These are phyloP conservation scores for Gymnosoma rotundatum DNA, from an alignment of 2,888 invertebrate species.

Conservation along the genomic window DNA sequence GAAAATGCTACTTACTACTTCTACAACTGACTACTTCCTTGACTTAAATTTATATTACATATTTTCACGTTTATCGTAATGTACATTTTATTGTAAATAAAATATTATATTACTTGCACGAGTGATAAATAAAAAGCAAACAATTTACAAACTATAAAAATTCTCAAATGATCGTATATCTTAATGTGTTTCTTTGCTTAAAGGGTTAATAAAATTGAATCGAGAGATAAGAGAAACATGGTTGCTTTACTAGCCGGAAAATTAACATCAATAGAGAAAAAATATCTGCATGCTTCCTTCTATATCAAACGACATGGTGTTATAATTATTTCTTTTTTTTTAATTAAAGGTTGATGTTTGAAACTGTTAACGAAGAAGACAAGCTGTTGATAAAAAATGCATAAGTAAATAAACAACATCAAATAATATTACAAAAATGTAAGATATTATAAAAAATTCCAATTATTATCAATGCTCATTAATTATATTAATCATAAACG, in stretches of 20 bases:
- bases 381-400: constrained; percentile 27
- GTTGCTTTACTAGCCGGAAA: constrained; percentile 34
- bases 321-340: constrained; percentile 38
- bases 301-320: constrained; percentile 7
- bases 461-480: constrained; percentile 6
- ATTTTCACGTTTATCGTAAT: not conserved
- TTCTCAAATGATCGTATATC: not conserved
- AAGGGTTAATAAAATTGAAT: constrained; percentile 43
- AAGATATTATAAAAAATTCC: constrained; percentile 8
- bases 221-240: not conserved
- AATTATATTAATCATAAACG: constrained; percentile 24
- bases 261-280: constrained; percentile 36
- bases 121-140: not conserved
- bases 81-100: not conserved
- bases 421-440: not conserved
- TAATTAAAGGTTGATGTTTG: constrained; percentile 64
- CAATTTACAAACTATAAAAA: not conserved
- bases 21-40: too few relatives aligned
- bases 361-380: constrained; percentile 42
- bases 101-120: not conserved
- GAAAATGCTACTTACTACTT: too few relatives aligned
- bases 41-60: too few relatives aligned
- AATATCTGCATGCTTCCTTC: constrained; percentile 39
- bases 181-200: not conserved
- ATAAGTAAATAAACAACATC: constrained; percentile 2